phyloP scores from a whole-genome alignment of 1,140 invertebrate species.

The Temnothorax longispinosus region DNA sequence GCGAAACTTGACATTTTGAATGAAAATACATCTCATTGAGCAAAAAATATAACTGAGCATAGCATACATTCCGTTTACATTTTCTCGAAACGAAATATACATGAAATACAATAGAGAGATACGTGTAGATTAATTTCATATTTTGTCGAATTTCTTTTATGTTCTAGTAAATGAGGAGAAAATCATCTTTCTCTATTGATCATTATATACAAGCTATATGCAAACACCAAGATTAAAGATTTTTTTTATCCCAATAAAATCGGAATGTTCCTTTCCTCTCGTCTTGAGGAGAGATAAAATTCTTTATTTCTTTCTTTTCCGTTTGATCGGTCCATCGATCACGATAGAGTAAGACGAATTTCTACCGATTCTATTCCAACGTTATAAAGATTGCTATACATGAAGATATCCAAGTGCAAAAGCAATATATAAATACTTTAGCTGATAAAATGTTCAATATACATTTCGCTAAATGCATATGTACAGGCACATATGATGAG shows the following conservation, averaged over 20 bases:
- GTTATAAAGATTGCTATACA: neutral
- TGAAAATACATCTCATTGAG: neutral
- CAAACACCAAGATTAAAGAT: neutral
- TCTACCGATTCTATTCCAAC: neutral
- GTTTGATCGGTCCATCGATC: neutral
- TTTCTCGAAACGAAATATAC: neutral
- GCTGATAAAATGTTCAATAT: neutral
- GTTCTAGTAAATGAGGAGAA: neutral
- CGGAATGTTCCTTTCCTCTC: neutral
- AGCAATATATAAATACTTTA: neutral
- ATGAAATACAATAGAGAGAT: neutral
- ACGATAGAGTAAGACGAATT: neutral
- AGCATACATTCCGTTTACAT: no score
- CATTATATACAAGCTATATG: neutral
- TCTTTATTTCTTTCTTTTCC: neutral
- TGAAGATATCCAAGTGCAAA: neutral
- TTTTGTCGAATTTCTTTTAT: neutral
- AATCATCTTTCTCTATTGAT: neutral
- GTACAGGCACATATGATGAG: no score
- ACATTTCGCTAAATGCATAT: neutral
- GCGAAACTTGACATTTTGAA: neutral
- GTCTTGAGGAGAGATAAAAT: neutral
- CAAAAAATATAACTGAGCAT: neutral
- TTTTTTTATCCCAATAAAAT: neutral
- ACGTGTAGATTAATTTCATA: neutral